Conservation (phyloP, 2,888 invertebrate species). For the Celastrina argiolus region DNA sequence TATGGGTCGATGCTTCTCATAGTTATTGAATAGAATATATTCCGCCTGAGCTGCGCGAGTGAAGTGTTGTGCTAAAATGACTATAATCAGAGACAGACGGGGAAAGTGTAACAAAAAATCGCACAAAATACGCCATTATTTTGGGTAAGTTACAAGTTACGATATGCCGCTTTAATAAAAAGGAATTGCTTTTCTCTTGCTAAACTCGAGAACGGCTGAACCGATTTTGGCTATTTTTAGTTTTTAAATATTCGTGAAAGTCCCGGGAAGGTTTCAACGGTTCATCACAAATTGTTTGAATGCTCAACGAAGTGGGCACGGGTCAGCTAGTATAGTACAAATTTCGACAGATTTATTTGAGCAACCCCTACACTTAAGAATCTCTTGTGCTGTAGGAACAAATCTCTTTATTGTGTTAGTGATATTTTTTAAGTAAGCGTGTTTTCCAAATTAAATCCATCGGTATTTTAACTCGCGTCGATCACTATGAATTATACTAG, state of each 20-base stretch:
- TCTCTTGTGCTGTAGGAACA: too few relatives aligned
- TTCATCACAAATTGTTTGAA: too few relatives aligned
- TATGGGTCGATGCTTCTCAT: background rate
- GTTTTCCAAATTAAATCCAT: background rate
- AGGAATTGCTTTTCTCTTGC: too few relatives aligned
- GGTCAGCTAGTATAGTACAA: too few relatives aligned
- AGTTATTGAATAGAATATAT: background rate
- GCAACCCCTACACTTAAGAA: too few relatives aligned
- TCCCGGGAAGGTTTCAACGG: too few relatives aligned
- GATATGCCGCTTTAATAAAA: too few relatives aligned
- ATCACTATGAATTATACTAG: background rate
- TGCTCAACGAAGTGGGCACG: too few relatives aligned
- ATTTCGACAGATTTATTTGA: too few relatives aligned
- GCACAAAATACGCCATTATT: conserved; percentile 56
- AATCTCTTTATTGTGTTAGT: background rate
- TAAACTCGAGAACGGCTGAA: too few relatives aligned
- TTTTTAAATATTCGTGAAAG: too few relatives aligned
- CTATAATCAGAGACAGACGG: conserved; percentile 42
- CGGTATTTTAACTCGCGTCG: background rate
- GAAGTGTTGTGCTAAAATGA: conserved; percentile 37
- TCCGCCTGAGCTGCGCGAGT: background rate
- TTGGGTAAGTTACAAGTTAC: conserved; percentile 56
- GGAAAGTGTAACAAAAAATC: conserved; percentile 55
- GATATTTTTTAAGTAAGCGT: background rate
- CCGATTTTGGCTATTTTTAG: too few relatives aligned